These are phyloP conservation scores for Protophormia terraenovae DNA, from an alignment of 2,888 invertebrate species.

Conservation along the genomic window DNA sequence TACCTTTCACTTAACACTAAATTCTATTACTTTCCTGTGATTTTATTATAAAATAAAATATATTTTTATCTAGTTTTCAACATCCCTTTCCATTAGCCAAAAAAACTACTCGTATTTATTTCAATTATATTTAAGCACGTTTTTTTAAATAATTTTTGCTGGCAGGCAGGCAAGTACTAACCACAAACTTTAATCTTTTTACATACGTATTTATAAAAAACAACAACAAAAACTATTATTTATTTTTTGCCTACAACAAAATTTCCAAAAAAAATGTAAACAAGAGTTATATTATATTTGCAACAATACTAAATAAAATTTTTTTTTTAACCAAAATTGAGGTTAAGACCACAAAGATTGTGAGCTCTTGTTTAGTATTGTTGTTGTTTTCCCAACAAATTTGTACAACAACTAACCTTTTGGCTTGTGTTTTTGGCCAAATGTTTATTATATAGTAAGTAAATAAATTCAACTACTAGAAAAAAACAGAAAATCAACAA, in stretches of 20 bases:
- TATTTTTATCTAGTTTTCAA: background rate
- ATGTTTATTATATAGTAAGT: background rate
- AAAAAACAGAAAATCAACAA: slow-evolving; percentile 10
- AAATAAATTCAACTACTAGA: background rate
- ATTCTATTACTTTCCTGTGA: background rate
- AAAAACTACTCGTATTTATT: slow-evolving; percentile 3
- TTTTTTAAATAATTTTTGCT: background rate
- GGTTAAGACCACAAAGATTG: slow-evolving; percentile 41
- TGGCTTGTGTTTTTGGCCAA: background rate
- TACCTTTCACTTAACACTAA: background rate
- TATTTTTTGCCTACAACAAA: background rate
- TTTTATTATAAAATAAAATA: background rate
- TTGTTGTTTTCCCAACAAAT: background rate
- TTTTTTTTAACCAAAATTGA: slow-evolving; percentile 22
- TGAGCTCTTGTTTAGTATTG: slow-evolving; percentile 10
- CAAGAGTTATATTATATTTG: background rate
- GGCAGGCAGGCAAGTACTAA: slow-evolving; percentile 12
- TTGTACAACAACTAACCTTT: slow-evolving; percentile 33
- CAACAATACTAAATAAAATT: slow-evolving; percentile 18
- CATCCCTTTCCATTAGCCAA: background rate
- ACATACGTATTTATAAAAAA: background rate
- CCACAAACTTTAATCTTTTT: slow-evolving; percentile 2
- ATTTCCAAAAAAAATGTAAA: background rate
- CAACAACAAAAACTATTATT: background rate
- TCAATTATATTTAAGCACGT: slow-evolving; percentile 37